Conservation (phyloP, 1,140 invertebrate genomes). For the Lepidurus apus region DNA sequence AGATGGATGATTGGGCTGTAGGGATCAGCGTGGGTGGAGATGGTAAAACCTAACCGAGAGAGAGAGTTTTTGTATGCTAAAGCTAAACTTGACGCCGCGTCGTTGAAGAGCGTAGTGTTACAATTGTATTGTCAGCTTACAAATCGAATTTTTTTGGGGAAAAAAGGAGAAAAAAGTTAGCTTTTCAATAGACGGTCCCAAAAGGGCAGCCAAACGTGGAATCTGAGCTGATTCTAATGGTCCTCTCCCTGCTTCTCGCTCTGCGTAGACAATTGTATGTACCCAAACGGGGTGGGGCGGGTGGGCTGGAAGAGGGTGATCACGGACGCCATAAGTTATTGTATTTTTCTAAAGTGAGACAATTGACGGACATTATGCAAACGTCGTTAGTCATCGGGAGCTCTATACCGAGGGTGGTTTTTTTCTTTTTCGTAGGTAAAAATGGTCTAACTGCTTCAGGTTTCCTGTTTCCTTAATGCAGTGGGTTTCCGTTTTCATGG, state of each 20-base stretch:
- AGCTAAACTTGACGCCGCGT: neutral
- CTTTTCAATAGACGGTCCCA: neutral
- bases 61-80: neutral
- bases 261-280: neutral
- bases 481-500: conserved; percentile 5
- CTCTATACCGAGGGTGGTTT: neutral
- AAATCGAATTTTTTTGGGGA: conserved; percentile 16
- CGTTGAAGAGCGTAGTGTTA: neutral
- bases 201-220: conserved; percentile 16
- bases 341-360: neutral
- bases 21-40: neutral
- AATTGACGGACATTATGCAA: conserved; percentile 3
- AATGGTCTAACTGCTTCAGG: conserved; percentile 12
- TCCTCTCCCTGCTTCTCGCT: neutral
- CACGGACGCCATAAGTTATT: neutral
- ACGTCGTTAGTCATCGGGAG: neutral
- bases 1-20: conserved; percentile 6
- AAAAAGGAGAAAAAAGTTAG: conserved; percentile 1
- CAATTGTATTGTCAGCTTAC: conserved; percentile 16
- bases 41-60: neutral
- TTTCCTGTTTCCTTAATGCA: conserved; percentile 7
- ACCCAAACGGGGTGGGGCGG: neutral
- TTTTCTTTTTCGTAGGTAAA: conserved; percentile 4
- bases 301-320: neutral
- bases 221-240: conserved; percentile 19